These are phyloP conservation scores for Epinephelus moara DNA, from an alignment of 2,113 vertebrate species.

Conservation along the genomic window DNA sequence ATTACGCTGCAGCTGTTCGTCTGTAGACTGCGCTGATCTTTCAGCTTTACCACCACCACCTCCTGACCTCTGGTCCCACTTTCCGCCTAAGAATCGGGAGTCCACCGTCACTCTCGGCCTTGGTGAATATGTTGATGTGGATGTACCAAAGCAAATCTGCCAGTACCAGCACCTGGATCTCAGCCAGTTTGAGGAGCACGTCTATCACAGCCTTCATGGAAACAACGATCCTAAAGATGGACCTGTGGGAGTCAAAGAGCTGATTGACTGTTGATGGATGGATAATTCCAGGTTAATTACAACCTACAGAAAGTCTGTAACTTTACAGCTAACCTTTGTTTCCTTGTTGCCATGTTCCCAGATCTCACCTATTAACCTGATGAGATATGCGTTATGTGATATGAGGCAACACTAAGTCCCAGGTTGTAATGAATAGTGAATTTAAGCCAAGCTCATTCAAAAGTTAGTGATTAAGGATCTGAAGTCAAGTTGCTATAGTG, in stretches of 20 bases:
- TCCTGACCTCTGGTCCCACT: conserved; percentile 22
- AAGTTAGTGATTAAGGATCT: neutral
- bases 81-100: neutral
- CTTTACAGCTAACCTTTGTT: neutral
- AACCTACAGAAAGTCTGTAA: neutral
- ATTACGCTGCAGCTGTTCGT: neutral
- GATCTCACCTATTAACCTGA: neutral
- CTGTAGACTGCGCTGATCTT: neutral
- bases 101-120: conserved; percentile 1
- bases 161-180: conserved; percentile 65
- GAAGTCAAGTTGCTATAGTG: neutral
- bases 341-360: neutral
- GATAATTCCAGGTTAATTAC: neutral
- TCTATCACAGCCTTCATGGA: conserved; percentile 58
- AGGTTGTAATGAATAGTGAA: too few relatives aligned
- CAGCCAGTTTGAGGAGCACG: conserved; percentile 47
- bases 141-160: conserved; percentile 8
- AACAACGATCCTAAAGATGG: neutral
- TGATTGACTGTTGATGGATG: conserved; percentile 18
- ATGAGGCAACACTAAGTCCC: too few relatives aligned
- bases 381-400: neutral
- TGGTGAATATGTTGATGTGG: conserved; percentile 57
- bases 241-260: conserved; percentile 1
- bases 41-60: neutral
- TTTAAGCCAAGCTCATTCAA: neutral